phyloP scores from a whole-genome alignment of 2,797 vertebrate species.

The Vultur gryphus region DNA sequence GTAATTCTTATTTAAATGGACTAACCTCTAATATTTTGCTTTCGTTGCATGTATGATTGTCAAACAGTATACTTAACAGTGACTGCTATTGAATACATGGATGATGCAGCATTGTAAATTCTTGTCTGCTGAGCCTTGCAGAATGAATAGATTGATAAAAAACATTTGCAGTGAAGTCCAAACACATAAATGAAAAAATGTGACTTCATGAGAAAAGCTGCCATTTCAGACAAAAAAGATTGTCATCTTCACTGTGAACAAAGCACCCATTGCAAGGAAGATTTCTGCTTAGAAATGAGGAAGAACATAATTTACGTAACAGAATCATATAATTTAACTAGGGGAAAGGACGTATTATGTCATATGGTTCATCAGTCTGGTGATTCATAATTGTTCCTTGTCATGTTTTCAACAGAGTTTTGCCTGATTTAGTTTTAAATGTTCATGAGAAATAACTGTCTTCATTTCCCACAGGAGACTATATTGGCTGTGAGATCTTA shows the following conservation, averaged over 20 bases:
- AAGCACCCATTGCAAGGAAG: not conserved
- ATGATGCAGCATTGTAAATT: not conserved
- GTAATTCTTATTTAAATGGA: not conserved
- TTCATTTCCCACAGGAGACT: not conserved
- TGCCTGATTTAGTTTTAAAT: slow-evolving; percentile 6
- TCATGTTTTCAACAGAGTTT: not conserved
- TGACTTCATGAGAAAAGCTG: not conserved
- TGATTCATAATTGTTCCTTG: slow-evolving; percentile 4
- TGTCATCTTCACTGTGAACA: not conserved
- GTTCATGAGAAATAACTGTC: not conserved
- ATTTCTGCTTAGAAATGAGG: not conserved
- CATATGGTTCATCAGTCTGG: slow-evolving; percentile 4
- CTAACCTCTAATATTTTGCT: not conserved
- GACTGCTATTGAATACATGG: not conserved
- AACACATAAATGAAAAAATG: not conserved
- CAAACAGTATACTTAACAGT: not conserved
- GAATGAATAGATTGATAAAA: not conserved
- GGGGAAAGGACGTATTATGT: slow-evolving; percentile 15
- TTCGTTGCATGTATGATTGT: not conserved
- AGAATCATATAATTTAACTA: slow-evolving; percentile 2
- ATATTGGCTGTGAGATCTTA: not conserved
- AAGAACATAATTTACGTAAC: not conserved
- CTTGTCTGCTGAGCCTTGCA: not conserved
- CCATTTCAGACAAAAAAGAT: not conserved
- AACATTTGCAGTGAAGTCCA: not conserved